Conservation (phyloP, 2,113 vertebrate genomes). For the Corvus hawaiiensis region DNA sequence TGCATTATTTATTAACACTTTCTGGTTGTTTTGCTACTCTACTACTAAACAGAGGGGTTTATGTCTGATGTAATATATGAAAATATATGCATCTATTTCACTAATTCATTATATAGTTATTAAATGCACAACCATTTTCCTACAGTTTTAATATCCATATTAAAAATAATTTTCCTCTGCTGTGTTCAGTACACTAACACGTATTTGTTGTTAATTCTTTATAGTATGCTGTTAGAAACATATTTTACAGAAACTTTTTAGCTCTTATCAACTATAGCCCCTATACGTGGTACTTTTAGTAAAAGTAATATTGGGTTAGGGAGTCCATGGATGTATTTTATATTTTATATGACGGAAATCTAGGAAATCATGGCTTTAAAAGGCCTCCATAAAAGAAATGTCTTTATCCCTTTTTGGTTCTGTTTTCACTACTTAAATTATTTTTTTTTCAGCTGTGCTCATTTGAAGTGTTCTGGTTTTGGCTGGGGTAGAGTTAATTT, state of each 20-base stretch:
- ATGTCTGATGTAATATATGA: background rate
- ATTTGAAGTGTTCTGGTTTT: background rate
- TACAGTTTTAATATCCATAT: background rate
- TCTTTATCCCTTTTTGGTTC: background rate
- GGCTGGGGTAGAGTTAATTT: background rate
- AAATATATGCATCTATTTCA: background rate
- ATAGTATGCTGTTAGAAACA: background rate
- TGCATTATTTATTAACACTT: background rate
- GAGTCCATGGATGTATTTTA: fast-evolving
- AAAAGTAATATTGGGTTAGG: background rate
- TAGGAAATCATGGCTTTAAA: background rate
- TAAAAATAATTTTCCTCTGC: background rate
- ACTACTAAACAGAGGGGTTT: background rate
- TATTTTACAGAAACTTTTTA: background rate
- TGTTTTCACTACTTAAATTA: background rate
- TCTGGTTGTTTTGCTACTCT: background rate
- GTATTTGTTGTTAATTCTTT: background rate
- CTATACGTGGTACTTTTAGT: background rate
- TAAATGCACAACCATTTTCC: background rate
- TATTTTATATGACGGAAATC: background rate
- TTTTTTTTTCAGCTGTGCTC: background rate
- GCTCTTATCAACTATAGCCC: background rate
- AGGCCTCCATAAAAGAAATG: background rate
- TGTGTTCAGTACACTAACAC: background rate
- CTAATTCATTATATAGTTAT: background rate